Evolutionary conservation across 2,797 vertebrate genomes (phyloP).

Genomic region (Gymnoscopelus microlampas): DNA sequence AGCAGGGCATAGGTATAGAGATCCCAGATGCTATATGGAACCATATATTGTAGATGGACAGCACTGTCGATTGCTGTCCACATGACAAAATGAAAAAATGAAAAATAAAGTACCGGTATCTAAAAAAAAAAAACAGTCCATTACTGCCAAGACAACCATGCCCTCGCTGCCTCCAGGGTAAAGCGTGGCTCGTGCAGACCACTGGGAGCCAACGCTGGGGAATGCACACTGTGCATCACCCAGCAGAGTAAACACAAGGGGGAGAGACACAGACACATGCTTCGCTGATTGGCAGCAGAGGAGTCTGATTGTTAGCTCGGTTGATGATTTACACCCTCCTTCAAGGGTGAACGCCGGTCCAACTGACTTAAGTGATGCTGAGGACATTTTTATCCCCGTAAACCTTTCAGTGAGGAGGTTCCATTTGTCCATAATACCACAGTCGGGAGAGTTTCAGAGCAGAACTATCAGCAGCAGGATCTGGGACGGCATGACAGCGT

Average conservation of each 20-base stretch:
- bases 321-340: conserved; percentile 76
- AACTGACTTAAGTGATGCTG: conserved; percentile 66
- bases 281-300: conserved; percentile 69
- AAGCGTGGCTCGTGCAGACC: conserved; percentile 71
- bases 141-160: conserved; percentile 77
- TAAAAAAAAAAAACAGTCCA: no score
- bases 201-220: conserved; percentile 65
- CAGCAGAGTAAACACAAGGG: conserved; percentile 73
- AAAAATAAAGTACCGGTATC: no score
- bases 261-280: conserved; percentile 49
- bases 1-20: no score
- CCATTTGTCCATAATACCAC: conserved; percentile 59
- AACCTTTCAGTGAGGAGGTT: conserved; percentile 65
- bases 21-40: no score
- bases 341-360: conserved; percentile 73
- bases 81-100: no score
- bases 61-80: no score
- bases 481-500: conserved; percentile 55
- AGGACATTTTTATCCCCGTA: conserved; percentile 62
- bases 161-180: conserved; percentile 66
- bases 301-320: conserved; percentile 64
- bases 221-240: conserved; percentile 69
- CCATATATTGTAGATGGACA: no score
- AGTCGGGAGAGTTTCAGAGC: conserved; percentile 51
- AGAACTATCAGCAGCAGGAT: conserved; percentile 63